Conservation (phyloP, 2,888 invertebrate genomes). For the Yponomeuta cagnagella region DNA sequence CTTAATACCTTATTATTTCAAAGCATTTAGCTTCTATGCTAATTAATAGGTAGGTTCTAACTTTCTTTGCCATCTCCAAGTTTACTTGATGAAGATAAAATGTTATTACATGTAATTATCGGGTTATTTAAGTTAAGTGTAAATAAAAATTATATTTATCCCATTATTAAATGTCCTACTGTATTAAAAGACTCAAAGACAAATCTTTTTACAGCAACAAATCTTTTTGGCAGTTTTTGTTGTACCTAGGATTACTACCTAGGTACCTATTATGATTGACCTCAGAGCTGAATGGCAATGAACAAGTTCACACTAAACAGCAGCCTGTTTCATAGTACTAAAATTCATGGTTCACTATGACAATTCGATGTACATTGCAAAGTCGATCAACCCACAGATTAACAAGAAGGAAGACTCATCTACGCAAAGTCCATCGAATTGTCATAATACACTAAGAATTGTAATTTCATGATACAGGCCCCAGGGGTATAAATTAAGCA, state of each 20-base stretch:
- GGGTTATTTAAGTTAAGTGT: background rate
- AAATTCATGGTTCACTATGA: no score
- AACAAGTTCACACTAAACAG: no score
- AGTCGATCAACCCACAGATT: no score
- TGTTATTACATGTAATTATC: background rate
- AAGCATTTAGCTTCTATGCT: background rate
- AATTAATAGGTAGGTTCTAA: background rate
- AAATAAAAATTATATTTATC: background rate
- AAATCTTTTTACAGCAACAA: background rate
- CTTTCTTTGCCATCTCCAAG: slow-evolving; percentile 11
- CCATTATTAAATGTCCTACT: no score
- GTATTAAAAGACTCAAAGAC: background rate
- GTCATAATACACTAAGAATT: no score
- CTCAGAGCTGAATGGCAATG: no score
- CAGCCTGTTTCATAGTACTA: no score
- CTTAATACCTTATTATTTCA: background rate
- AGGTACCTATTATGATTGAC: background rate
- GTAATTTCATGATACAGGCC: no score
- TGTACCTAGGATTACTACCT: background rate
- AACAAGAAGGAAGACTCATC: no score
- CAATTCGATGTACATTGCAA: no score
- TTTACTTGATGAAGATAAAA: slow-evolving; percentile 7
- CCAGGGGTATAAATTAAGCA: no score
- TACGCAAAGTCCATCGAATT: no score
- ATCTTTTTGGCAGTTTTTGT: slow-evolving; percentile 9